Evolutionary conservation across 2,888 invertebrate species (phyloP), one percentile per base, ranked within the genome.

Genomic region (Bombylius major): DNA sequence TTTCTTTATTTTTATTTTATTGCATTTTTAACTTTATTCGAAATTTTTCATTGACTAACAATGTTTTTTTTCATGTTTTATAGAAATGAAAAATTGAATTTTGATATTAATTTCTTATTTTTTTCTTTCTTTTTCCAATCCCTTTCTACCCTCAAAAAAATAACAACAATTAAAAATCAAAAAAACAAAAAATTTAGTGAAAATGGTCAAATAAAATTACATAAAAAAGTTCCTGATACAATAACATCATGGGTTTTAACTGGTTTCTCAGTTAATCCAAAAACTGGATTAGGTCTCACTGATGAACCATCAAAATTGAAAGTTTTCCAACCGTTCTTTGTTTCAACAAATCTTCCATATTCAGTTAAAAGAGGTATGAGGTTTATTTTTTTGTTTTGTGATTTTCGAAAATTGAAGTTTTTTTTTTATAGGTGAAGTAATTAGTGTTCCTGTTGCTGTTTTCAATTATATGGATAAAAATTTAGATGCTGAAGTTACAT

Each of bases 291-390:
- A 32, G 92, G 90, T 7, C 77, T 93, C 8, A 80, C 86, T 4
- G 80, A 86, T 33, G 75, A 78, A 5, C 79, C 86, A 3, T 78
- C 82, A 61, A 83, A 82, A 82, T 76, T 82, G 50, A 81, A 81
- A 68, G 88, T 89, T 0, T 87, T 89, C 72, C 83, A 87, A 63
- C 85, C 87, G 1, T 90, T 98, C 73, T 89, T 90, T 62, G 80
- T 96, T 44, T 84, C 86, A 4, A 79, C 94, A 31, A 90, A 93
- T 70, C 75, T 97, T 47, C 98, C 98, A 0, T 87, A 90, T 65
- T 86, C 89, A 0, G 83, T 98, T 7, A 89, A 92, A 65, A 80
- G 87, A 58, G 94, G 93, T 54, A 94, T 96, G 77, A n/a, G 82
- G 6, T 44, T 4, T 5, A 5, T 11, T 14, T n/a, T 31, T 39